phyloP scores from a whole-genome alignment of 2,113 vertebrate species.

The Anolis carolinensis region DNA sequence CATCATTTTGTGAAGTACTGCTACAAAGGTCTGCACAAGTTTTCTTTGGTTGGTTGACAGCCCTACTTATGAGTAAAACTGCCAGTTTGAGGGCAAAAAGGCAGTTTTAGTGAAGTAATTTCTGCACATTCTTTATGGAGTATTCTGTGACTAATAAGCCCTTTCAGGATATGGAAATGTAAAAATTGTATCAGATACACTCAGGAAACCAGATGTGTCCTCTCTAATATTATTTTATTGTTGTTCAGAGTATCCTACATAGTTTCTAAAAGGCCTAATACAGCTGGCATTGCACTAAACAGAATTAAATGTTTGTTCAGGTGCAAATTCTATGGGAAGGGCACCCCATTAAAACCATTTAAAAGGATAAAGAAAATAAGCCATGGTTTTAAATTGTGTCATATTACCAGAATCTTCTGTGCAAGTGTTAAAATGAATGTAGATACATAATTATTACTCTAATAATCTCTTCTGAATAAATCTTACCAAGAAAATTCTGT shows the following conservation, averaged over 20 bases:
- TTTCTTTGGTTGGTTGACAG: constrained; percentile 8
- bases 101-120: constrained; percentile 22
- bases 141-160: constrained; percentile 45
- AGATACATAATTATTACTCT: background rate
- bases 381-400: constrained; percentile 43
- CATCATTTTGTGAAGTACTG: background rate
- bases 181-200: constrained; percentile 50
- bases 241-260: constrained; percentile 53
- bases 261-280: constrained; percentile 40
- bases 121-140: constrained; percentile 41
- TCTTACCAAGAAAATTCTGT: no score
- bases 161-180: constrained; percentile 40
- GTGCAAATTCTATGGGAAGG: background rate
- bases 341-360: background rate
- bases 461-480: background rate
- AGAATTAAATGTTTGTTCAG: constrained; percentile 40
- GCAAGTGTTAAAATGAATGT: constrained; percentile 38
- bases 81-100: background rate
- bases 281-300: constrained; percentile 43
- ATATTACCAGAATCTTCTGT: constrained; percentile 34
- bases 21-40: background rate
- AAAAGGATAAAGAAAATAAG: constrained; percentile 35
- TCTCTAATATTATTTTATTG: constrained; percentile 43
- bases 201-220: constrained; percentile 59
- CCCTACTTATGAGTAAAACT: constrained; percentile 15